phyloP scores from a whole-genome alignment of 2,888 invertebrate species.

The Atrina japonica region DNA sequence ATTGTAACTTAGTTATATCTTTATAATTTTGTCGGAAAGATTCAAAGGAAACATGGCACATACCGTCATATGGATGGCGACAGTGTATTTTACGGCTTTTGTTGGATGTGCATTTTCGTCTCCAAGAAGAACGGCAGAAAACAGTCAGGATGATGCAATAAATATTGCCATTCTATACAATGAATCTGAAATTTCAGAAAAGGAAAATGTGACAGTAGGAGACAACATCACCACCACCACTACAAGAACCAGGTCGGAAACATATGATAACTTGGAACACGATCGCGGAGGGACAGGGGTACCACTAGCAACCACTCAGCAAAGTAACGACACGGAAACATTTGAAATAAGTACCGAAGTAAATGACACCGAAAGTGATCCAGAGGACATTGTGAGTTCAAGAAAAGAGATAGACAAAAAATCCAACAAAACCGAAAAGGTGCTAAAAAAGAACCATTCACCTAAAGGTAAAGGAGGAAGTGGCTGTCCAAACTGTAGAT shows the following conservation, averaged over 20 bases:
- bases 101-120: constrained; percentile 34
- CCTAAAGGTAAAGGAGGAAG: too few species aligned
- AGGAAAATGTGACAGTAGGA: not conserved
- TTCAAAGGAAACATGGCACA: constrained; percentile 21
- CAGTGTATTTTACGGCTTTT: constrained; percentile 31
- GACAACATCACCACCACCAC: not conserved
- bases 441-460: too few species aligned
- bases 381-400: too few species aligned
- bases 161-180: not conserved
- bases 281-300: constrained; percentile 9
- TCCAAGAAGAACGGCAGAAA: constrained; percentile 16
- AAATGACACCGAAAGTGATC: too few species aligned
- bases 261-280: not conserved
- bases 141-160: constrained; percentile 1
- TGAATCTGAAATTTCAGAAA: not conserved
- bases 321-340: not conserved
- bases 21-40: not conserved
- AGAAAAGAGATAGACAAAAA: not conserved
- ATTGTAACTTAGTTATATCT: too few species aligned
- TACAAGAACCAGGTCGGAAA: not conserved
- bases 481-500: constrained; percentile 6
- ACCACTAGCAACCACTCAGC: not conserved
- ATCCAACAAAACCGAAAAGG: not conserved
- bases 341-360: too few species aligned
- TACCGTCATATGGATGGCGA: constrained; percentile 25